phyloP scores from a whole-genome alignment of 2,888 invertebrate genomes.

The Heliconius cydno region DNA sequence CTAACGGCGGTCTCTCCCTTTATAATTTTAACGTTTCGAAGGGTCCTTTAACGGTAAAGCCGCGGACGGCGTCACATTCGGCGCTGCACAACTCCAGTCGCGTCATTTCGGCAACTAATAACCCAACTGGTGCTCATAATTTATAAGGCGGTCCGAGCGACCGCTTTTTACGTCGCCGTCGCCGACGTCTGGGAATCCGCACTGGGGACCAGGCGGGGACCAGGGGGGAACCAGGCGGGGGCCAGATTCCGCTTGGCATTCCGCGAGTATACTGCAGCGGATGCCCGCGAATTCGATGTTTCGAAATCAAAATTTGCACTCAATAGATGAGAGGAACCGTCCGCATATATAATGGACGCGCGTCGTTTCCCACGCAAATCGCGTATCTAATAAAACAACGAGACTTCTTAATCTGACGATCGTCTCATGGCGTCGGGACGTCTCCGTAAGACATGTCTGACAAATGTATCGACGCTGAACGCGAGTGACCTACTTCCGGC shows the following conservation, averaged over 20 bases:
- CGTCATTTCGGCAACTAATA: conserved; percentile 78
- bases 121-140: conserved; percentile 70
- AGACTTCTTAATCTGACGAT: conserved; percentile 29
- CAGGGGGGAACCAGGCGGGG: too few relatives aligned
- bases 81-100: conserved; percentile 53
- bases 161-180: conserved; percentile 76
- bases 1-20: conserved; percentile 72
- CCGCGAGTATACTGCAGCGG: conserved; percentile 68
- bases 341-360: conserved; percentile 51
- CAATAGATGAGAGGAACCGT: conserved; percentile 61
- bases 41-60: conserved; percentile 73
- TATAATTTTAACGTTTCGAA: conserved; percentile 56
- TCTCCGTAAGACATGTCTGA: conserved; percentile 35
- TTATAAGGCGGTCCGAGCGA: conserved; percentile 74
- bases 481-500: conserved; percentile 72
- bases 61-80: conserved; percentile 65
- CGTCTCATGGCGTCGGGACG: conserved; percentile 46
- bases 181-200: conserved; percentile 81
- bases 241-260: conserved; percentile 80
- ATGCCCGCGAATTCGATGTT: conserved; percentile 65
- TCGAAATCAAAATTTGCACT: conserved; percentile 63
- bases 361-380: conserved; percentile 55
- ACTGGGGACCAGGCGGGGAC: conserved; percentile 66
- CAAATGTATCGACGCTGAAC: conserved; percentile 38
- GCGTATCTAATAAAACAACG: conserved; percentile 42